Evolutionary conservation across 2,113 vertebrate genomes (phyloP), one percentile per base, ranked within the genome.

Genomic region (Limnothrissa miodon): DNA sequence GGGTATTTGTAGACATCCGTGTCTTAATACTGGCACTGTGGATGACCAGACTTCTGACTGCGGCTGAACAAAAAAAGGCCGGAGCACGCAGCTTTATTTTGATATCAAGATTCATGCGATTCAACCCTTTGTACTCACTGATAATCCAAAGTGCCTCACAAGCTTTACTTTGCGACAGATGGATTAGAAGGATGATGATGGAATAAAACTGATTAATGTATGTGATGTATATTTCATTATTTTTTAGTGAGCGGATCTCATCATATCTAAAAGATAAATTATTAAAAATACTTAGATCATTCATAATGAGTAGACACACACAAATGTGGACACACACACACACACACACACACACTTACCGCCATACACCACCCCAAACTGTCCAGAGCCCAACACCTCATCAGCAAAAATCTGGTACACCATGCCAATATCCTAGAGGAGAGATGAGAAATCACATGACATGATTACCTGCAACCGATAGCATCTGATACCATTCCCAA

Each of bases 401-500:
- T 97, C 96, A 0, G 96, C 96, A 91, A 97, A 97, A 86, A 97
- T 97, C 92, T 97, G 96, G 89, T 97, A 97, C 79, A 97, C 95
- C 1, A 93, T 96, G 45, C 96, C 95, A 5, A 97, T 97, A 85
- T 97, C 96, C 96, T 97, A 87, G 1, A 88, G 81, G 79, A 87
- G 79, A 87, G 4, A 79, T 81, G 44, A 21, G 51, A 53, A 46
- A 59, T 7, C 21, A 10, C 5, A 42, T 42, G 42, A 33, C 44
- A 9, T 25, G 66, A 82, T 56, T 7, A 21, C 4, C 51, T 23
- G 2, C 59, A 66, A n/a, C 2, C 25, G n/a, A 42, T 42, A 6
- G 2, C 6, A 6, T 42, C 42, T 42, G 42, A 42, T 42, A 42
- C 42, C 2, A 2, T 6, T 6, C 42, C 42, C 42, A 42, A 2